Conservation (phyloP, 2,888 invertebrate species). For the Proisotoma minuta region DNA sequence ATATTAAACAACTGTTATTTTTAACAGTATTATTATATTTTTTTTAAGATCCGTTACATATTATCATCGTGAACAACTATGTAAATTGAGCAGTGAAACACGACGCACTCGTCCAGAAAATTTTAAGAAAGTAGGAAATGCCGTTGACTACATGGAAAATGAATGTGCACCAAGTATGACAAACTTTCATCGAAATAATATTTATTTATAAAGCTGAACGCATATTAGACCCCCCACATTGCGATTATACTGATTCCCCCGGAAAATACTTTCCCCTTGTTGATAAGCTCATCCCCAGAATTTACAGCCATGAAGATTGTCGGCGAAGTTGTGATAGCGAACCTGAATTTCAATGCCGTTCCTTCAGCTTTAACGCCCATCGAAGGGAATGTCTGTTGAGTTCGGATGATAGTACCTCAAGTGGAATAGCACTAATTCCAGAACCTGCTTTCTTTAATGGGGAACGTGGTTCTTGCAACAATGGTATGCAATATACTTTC, state of each 20-base stretch:
- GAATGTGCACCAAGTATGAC: conserved; percentile 54
- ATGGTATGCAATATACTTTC: conserved; percentile 59
- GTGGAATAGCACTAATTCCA: conserved; percentile 64
- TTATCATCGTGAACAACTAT: conserved; percentile 52
- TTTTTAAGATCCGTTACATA: conserved; percentile 53
- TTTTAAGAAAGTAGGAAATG: conserved; percentile 51
- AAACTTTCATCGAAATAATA: conserved; percentile 23
- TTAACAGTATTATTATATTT: too few relatives aligned
- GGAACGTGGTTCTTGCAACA: conserved; percentile 75
- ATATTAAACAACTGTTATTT: neutral
- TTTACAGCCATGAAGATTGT: conserved; percentile 51
- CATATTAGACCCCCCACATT: conserved; percentile 51
- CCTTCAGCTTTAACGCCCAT: conserved; percentile 49
- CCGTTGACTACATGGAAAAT: conserved; percentile 57
- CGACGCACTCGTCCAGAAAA: conserved; percentile 54
- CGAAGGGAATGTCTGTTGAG: conserved; percentile 63
- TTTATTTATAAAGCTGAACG: neutral
- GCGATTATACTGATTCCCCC: conserved; percentile 52
- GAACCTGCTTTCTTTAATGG: conserved; percentile 64
- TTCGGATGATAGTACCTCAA: conserved; percentile 74
- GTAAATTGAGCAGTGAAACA: conserved; percentile 55
- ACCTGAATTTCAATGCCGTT: conserved; percentile 52
- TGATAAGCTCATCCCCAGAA: conserved; percentile 50
- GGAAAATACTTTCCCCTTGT: conserved; percentile 52
- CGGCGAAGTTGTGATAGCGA: conserved; percentile 52